These are phyloP conservation scores for Malacoraja senta DNA, from an alignment of 2,797 vertebrate species.

Conservation along the genomic window DNA sequence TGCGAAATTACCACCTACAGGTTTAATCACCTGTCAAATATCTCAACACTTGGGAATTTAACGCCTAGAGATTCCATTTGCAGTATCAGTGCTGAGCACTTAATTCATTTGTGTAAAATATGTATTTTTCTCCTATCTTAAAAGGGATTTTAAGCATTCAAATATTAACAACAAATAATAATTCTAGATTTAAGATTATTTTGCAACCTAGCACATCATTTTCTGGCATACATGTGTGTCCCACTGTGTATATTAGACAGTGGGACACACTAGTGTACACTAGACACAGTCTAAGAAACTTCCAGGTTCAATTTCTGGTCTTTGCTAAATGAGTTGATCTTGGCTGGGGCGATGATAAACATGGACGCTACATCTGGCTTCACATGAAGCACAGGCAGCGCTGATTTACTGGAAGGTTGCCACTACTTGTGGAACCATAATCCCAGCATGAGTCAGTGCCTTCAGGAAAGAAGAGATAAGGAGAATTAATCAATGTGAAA, in stretches of 20 bases:
- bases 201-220: neutral
- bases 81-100: neutral
- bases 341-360: neutral
- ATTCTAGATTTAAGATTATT: neutral
- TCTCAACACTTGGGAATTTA: conserved; percentile 11
- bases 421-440: conserved; percentile 23
- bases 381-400: neutral
- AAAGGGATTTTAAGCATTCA: neutral
- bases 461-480: neutral
- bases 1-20: neutral
- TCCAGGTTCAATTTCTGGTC: neutral
- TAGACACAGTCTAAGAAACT: neutral
- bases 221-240: neutral
- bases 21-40: conserved; percentile 25
- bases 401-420: conserved; percentile 2
- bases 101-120: neutral
- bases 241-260: neutral
- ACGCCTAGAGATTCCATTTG: neutral
- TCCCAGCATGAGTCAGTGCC: conserved; percentile 9
- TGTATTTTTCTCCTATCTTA: neutral
- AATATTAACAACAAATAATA: neutral
- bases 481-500: neutral
- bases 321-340: neutral
- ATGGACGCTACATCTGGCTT: neutral
- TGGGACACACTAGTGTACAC: no score